Conservation (phyloP, 2,888 invertebrate species). For the Cremastinae sp. region DNA sequence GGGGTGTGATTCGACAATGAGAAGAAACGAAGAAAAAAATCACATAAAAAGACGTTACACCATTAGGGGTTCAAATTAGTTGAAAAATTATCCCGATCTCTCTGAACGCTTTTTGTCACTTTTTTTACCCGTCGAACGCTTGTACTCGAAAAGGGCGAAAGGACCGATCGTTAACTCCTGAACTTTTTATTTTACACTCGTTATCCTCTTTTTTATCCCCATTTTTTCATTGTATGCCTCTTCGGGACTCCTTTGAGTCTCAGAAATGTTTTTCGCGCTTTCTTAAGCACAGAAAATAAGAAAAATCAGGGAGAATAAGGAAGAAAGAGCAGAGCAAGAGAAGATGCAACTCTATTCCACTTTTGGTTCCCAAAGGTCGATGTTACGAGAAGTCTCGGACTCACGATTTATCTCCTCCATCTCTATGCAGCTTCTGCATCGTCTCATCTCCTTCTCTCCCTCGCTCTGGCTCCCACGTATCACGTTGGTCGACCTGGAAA, state of each 20-base stretch:
- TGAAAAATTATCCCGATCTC: conserved; percentile 41
- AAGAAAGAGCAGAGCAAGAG: conserved; percentile 40
- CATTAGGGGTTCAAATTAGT: conserved; percentile 36
- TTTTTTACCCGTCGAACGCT: background rate
- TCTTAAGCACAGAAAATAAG: background rate
- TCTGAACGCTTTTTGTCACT: conserved; percentile 42
- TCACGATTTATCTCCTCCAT: conserved; percentile 43
- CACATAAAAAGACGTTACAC: background rate
- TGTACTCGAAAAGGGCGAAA: background rate
- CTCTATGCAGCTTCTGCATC: too few relatives aligned
- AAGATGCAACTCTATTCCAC: conserved; percentile 45
- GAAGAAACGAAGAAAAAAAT: background rate
- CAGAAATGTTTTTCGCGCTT: conserved; percentile 38
- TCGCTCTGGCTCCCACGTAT: conserved; percentile 34
- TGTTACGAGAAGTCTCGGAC: conserved; percentile 40
- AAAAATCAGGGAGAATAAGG: conserved; percentile 1
- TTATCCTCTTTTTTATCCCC: conserved; percentile 7
- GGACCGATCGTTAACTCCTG: conserved; percentile 1
- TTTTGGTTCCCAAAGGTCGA: conserved; percentile 45
- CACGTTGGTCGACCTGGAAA: conserved; percentile 38
- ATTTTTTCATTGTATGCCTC: background rate
- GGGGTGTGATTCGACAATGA: background rate
- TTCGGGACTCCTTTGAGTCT: conserved; percentile 28
- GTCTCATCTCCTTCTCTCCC: conserved; percentile 29
- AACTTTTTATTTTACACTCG: conserved; percentile 5